Evolutionary conservation across 1,140 invertebrate species (phyloP).

Genomic region (Cherax destructor): DNA sequence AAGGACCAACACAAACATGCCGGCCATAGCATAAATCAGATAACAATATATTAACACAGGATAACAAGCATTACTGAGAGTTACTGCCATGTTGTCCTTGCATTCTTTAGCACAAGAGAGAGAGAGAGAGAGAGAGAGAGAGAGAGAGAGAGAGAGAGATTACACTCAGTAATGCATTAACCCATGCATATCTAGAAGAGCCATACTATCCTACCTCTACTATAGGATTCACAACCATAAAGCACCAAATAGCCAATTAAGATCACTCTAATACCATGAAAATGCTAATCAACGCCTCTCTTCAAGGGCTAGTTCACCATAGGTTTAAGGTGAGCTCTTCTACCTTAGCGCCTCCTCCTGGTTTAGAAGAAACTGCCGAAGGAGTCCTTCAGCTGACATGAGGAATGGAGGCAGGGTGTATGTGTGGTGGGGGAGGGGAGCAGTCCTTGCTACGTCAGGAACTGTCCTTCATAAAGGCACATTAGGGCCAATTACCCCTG

Average conservation of each 20-base stretch:
- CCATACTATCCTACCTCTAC: neutral
- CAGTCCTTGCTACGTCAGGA: constrained; percentile 14
- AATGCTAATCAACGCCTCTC: neutral
- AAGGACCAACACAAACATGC: neutral
- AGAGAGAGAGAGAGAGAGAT: constrained; percentile 28
- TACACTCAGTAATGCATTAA: neutral
- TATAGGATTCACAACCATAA: neutral
- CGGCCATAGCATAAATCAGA: constrained; percentile 39
- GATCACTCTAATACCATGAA: neutral
- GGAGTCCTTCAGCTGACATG: neutral
- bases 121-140: constrained; percentile 17
- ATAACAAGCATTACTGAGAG: constrained; percentile 52
- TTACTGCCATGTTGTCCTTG: constrained; percentile 47
- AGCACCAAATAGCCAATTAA: neutral
- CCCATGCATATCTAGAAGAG: neutral
- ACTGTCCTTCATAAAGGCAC: constrained; percentile 67
- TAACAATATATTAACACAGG: constrained; percentile 48
- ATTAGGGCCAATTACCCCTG: constrained; percentile 63
- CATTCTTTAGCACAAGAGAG: constrained; percentile 20
- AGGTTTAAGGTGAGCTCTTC: neutral
- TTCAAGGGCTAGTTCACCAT: neutral
- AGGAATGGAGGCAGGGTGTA: no score
- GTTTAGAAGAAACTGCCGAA: neutral
- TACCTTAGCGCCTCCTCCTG: neutral
- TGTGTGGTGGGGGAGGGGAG: no score